A percentile compares a stretch with the other conserved stretches of the same genome.
These are phyloP conservation scores for Mylabris phalerata DNA, from an alignment of 1,140 invertebrate genomes.

Conservation along the genomic window DNA sequence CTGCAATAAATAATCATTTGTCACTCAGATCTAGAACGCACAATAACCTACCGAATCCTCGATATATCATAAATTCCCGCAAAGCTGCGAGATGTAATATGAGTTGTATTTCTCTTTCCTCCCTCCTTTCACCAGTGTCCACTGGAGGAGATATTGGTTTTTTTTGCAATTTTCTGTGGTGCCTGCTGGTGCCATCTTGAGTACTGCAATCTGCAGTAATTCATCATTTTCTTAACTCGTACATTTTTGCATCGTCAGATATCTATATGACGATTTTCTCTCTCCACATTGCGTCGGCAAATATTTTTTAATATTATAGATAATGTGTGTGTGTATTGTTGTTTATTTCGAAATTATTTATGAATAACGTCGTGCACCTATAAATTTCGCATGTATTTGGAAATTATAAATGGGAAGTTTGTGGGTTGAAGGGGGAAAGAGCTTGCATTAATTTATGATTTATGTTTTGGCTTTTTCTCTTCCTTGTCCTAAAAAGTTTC, in stretches of 20 bases:
- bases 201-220: constrained; percentile 27
- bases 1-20: constrained; percentile 32
- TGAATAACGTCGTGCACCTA: too few species aligned
- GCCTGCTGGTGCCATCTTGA: constrained; percentile 33
- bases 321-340: too few species aligned
- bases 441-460: too few species aligned
- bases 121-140: constrained; percentile 24
- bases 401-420: too few species aligned
- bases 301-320: too few species aligned
- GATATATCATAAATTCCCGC: constrained; percentile 32
- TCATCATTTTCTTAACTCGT: constrained; percentile 33
- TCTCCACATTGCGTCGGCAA: too few species aligned
- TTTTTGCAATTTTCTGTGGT: constrained; percentile 21
- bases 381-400: too few species aligned
- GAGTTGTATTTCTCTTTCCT: constrained; percentile 32
- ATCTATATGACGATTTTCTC: too few species aligned
- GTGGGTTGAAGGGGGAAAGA: too few species aligned
- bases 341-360: too few species aligned
- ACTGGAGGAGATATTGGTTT: constrained; percentile 32
- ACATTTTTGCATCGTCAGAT: constrained; percentile 27
- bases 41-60: constrained; percentile 30
- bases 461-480: too few species aligned
- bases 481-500: too few species aligned
- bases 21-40: constrained; percentile 31
- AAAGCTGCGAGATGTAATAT: constrained; percentile 38